Percentiles rank a stretch among this genome's conserved stretches.
phyloP scores from a whole-genome alignment of 2,797 vertebrate genomes.

The Protosalanx chinensis region DNA sequence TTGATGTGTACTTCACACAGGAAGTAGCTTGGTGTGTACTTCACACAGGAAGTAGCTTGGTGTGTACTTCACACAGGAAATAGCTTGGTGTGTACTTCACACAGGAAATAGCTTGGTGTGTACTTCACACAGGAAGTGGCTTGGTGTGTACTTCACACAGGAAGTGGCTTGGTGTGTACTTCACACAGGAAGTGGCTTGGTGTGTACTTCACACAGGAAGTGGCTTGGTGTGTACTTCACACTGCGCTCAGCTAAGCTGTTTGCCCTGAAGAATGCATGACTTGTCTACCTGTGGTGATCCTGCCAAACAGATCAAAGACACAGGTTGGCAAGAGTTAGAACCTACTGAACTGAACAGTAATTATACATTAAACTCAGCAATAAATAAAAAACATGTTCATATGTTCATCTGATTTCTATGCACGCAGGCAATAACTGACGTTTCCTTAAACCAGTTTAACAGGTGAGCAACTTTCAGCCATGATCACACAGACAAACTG shows the following conservation, averaged over 20 bases:
- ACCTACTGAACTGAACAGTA: constrained; percentile 17
- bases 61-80: constrained; percentile 44
- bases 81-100: no score
- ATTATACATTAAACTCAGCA: constrained; percentile 6
- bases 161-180: no score
- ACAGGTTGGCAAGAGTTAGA: constrained; percentile 55
- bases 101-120: no score
- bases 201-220: constrained; percentile 32
- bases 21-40: no score
- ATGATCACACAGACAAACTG: constrained; percentile 50
- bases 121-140: constrained; percentile 39
- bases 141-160: constrained; percentile 43
- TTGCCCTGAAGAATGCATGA: constrained; percentile 55
- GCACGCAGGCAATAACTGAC: constrained; percentile 20
- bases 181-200: no score
- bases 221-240: constrained; percentile 45
- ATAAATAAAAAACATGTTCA: background rate
- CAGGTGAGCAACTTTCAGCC: constrained; percentile 37
- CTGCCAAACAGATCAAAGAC: constrained; percentile 73
- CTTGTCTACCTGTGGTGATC: constrained; percentile 62
- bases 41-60: constrained; percentile 46
- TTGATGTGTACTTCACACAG: constrained; percentile 41
- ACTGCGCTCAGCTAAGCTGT: constrained; percentile 57
- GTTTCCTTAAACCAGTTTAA: constrained; percentile 25
- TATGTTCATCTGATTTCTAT: constrained; percentile 25